Evolutionary conservation across 2,888 invertebrate genomes (phyloP), one percentile per base, ranked within the genome.

Genomic region (Acrobasis suavella): DNA sequence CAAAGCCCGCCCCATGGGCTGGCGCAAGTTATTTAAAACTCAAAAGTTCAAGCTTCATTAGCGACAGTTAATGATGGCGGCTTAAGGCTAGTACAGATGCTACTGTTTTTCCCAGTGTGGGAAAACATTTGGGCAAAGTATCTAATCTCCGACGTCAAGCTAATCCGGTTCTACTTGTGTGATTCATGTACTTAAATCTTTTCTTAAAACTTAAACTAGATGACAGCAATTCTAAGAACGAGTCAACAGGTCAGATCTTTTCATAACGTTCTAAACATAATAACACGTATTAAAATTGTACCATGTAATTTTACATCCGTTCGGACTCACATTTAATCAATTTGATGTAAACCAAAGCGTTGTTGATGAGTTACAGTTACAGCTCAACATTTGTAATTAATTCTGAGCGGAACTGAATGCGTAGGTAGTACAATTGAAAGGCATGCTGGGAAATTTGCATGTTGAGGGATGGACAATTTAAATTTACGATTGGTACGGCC

Each of bases 21-120:
- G 83, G 72, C 77, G 72, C 76, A 77, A 83, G 89, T 87, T 90
- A 91, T 91, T 91, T 91, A 89, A 91, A 91, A 87, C 89, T 77
- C 81, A 83, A 87, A 86, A 87, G 82, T 78, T 86, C 85, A 91
- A 86, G 93, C 85, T 86, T 92, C 92, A 93, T 93, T 93, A 93
- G 91, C 86, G 73, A 80, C 81, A 85, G 78, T 89, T 93, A 92
- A 93, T 92, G 91, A 92, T 84, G 89, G 86, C 88, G 87, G 85
- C 78, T 83, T 72, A 78, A 85, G 82, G 80, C 72, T 77, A 67
- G 66, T 71, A 72, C 81, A 83, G 78, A 83, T 82, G 83, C 78
- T 79, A 74, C 75, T 73, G 75, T 78, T 77, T 75, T 70, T 79
- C 80, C 66, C 72, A 65, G 67, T 73, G 75, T 73, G 71, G 65